A percentile compares a stretch with the other conserved stretches of the same genome.
Conservation (phyloP, 1,140 invertebrate genomes). For the Parapsyche elsis region DNA sequence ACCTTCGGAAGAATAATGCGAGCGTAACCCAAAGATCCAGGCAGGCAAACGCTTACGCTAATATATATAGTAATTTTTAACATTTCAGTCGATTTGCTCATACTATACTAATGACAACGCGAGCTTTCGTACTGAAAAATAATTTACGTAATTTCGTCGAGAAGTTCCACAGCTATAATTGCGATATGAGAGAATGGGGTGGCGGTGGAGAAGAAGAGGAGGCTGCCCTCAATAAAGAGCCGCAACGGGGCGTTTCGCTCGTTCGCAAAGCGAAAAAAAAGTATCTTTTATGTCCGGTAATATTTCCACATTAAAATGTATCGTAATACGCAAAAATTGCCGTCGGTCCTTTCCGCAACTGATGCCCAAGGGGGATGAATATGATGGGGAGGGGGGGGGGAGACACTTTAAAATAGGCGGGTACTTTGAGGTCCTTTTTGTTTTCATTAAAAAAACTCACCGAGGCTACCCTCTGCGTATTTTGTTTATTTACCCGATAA, state of each 20-base stretch:
- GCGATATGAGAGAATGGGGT: neutral
- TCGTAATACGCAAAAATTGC: constrained; percentile 47
- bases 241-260: neutral
- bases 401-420: constrained; percentile 14
- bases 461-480: constrained; percentile 11
- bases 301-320: constrained; percentile 49
- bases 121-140: neutral
- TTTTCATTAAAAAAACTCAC: constrained; percentile 36
- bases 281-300: constrained; percentile 40
- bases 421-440: constrained; percentile 39
- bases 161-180: neutral
- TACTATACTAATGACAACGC: no score
- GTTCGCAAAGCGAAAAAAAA: constrained; percentile 27
- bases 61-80: no score
- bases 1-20: no score
- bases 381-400: neutral
- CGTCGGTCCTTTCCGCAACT: constrained; percentile 9
- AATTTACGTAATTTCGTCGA: neutral
- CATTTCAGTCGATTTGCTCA: no score
- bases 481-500: constrained; percentile 38
- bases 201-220: neutral
- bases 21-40: no score
- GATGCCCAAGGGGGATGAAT: neutral
- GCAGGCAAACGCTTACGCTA: no score
- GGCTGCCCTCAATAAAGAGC: constrained; percentile 28